Conservation (phyloP, 2,113 vertebrate species). For the Macroglossus sobrinus region DNA sequence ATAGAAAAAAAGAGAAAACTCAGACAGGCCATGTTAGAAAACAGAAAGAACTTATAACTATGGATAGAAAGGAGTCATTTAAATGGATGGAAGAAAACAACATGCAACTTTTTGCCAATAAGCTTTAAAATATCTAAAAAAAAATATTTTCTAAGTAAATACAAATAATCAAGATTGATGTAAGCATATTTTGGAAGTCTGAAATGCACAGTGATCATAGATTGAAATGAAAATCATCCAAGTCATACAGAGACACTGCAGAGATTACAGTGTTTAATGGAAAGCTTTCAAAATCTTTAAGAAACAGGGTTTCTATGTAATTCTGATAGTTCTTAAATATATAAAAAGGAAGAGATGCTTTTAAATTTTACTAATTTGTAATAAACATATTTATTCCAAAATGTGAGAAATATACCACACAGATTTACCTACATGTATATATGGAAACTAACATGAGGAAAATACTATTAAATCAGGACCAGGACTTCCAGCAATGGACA, state of each 20-base stretch:
- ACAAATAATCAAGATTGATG: not conserved
- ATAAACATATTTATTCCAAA: not conserved
- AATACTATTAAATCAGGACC: not conserved
- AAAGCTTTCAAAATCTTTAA: not conserved
- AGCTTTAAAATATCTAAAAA: not conserved
- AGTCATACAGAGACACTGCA: not conserved
- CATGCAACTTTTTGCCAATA: not conserved
- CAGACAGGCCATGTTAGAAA: not conserved
- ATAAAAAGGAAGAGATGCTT: not conserved
- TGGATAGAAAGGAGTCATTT: not conserved
- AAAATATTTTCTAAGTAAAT: not conserved
- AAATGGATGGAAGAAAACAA: not conserved
- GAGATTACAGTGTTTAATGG: not conserved
- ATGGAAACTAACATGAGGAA: not conserved
- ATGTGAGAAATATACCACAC: not conserved
- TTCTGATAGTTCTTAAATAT: not conserved
- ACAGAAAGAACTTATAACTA: not conserved
- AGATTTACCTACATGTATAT: not conserved
- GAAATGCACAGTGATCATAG: not conserved
- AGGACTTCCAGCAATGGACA: not conserved
- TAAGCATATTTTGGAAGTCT: not conserved
- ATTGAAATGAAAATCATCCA: not conserved
- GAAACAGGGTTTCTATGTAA: not conserved
- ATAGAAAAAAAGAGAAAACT: not conserved
- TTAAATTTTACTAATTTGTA: constrained; percentile 9